Evolutionary conservation across 1,140 invertebrate species (phyloP).

Genomic region (Cepaea nemoralis): DNA sequence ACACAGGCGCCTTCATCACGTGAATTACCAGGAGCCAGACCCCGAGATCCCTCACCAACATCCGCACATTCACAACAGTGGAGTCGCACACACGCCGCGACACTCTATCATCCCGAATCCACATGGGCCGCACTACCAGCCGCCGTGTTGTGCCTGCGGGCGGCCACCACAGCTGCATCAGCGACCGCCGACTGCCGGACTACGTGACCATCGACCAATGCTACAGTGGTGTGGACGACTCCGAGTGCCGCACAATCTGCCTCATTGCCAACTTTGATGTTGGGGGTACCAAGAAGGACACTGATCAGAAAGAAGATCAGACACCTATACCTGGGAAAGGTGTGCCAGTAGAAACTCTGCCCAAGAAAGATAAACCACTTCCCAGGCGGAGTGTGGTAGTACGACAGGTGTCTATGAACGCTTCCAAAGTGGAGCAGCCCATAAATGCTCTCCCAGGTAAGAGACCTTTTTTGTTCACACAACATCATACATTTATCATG

Average conservation of each 20-base stretch:
- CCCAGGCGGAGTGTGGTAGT: conserved; percentile 29
- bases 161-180: background rate
- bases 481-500: too few species aligned
- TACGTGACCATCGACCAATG: conserved; percentile 37
- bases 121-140: background rate
- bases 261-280: conserved; percentile 34
- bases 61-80: background rate
- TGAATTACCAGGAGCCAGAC: background rate
- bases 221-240: conserved; percentile 29
- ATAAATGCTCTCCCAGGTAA: conserved; percentile 32
- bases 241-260: conserved; percentile 27
- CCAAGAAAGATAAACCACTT: conserved; percentile 14
- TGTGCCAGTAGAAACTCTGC: background rate
- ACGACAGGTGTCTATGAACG: conserved; percentile 35
- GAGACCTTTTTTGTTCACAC: too few species aligned
- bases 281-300: background rate
- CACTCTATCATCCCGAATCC: background rate
- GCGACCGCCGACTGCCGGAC: conserved; percentile 30
- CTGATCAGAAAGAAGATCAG: background rate
- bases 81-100: background rate
- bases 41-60: background rate
- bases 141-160: background rate
- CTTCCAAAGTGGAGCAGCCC: background rate
- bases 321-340: background rate
- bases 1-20: background rate